Evolutionary conservation across 2,113 vertebrate species (phyloP).

Genomic region (Podarcis muralis): DNA sequence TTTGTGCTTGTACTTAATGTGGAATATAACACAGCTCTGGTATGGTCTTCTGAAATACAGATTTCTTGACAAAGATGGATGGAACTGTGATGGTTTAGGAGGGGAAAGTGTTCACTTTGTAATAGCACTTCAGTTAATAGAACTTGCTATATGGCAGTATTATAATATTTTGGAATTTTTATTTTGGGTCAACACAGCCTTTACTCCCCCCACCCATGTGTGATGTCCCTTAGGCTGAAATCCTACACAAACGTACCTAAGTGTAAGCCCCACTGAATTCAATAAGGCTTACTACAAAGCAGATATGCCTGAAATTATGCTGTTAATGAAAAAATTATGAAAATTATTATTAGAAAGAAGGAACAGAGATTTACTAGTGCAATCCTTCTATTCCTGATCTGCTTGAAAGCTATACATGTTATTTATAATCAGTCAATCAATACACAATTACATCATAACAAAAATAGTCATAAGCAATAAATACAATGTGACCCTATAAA

Average conservation of each 20-base stretch:
- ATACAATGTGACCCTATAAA: no score
- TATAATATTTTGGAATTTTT: no score
- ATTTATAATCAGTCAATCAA: neutral
- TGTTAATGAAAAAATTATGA: constrained; percentile 14
- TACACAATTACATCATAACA: no score
- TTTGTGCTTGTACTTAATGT: neutral
- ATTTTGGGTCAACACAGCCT: no score
- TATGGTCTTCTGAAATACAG: neutral
- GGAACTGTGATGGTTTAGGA: neutral
- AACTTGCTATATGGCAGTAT: neutral
- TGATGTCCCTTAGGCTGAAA: no score
- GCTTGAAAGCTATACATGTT: neutral
- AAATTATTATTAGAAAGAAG: constrained; percentile 38
- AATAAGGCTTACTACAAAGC: neutral
- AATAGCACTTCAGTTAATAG: neutral
- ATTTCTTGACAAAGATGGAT: neutral
- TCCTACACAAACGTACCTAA: no score
- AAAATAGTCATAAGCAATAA: no score
- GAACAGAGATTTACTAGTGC: constrained; percentile 23
- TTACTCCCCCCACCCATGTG: no score
- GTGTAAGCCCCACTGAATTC: neutral
- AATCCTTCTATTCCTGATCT: neutral
- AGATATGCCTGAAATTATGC: constrained; percentile 44
- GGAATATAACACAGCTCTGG: neutral
- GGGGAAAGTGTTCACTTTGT: neutral